Base-by-base conservation (phyloP, 2,113 vertebrate genomes). In the Eleginops maclovinus region DNA sequence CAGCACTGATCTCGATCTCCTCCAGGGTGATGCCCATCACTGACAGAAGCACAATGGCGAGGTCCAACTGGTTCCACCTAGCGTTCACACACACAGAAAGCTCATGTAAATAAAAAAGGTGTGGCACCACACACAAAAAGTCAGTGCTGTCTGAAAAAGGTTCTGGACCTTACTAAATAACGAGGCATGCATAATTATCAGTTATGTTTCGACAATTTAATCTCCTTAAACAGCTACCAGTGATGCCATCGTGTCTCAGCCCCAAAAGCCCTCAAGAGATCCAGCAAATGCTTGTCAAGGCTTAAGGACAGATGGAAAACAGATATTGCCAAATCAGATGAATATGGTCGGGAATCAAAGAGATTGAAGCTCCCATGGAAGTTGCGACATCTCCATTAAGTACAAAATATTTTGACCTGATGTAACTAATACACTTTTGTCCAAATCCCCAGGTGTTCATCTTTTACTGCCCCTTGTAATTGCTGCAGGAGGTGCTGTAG, bases 41-140 rank as follows among this genome's bases (percentile, higher is more conserved):
- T 0, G 97, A 99, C 66, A 99, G 94, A 71, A 99, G 94, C 80
- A 99, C 98, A 21, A 99, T 99, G 88, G 96, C 97, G 92, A 99
- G 90, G 88, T 99, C 98, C 88, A 99, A 92, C 89, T 99, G 97
- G 93, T 99, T 99, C 97, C 97, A 99, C 94, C 97, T 99, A 87
- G 16, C 21, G 2, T 31, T 68, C 26, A 65, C 53, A 31, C 31
- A 54, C 50, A 51, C 21, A 50, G 36, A 72, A 26, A 26, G 60
- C 49, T 31, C 3, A 28, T 58, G 40, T 70, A 64, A 67, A 75
- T 21, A 21, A 70, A 24, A 61, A 13, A 17, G 22, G 47, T 11
- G 55, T 56, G n/a, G 24, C n/a, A 51, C 2, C n/a, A 64, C 26
- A 0, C 47, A 53, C 43, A 43, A 71, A 9, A 21, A n/a, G 31